Evolutionary conservation across 2,888 invertebrate genomes (phyloP).

Genomic region (Tetragonisca angustula): DNA sequence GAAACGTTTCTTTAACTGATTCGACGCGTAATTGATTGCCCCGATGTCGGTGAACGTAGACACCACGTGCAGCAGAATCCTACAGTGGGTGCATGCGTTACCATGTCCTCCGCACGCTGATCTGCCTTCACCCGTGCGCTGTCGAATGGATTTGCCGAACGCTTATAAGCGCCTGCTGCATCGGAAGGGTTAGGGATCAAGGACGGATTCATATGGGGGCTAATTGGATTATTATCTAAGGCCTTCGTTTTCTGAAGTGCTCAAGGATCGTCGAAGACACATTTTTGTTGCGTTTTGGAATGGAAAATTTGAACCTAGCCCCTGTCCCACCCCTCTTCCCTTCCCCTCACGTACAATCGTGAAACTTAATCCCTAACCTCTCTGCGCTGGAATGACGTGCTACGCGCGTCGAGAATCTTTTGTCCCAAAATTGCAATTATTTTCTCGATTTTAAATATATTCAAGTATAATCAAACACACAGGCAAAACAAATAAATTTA

Average conservation of each 20-base stretch:
- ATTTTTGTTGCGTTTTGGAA: neutral
- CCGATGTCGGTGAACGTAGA: neutral
- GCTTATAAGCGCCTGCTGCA: conserved; percentile 38
- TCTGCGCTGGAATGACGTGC: too few species aligned
- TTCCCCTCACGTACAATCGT: neutral
- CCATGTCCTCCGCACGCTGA: conserved; percentile 11
- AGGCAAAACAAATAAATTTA: too few species aligned
- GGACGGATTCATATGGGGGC: conserved; percentile 51
- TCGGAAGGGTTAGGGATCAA: conserved; percentile 53
- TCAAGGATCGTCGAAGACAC: conserved; percentile 8
- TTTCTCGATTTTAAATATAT: too few species aligned
- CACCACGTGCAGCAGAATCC: neutral
- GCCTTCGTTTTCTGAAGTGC: conserved; percentile 40
- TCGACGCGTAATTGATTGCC: neutral
- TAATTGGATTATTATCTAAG: conserved; percentile 53
- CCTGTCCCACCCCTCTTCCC: neutral
- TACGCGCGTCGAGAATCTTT: too few species aligned
- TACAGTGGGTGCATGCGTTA: neutral
- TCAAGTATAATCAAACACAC: too few species aligned
- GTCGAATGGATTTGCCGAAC: conserved; percentile 44
- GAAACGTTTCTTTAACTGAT: neutral
- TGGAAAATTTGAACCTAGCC: conserved; percentile 11
- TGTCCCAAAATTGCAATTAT: too few species aligned
- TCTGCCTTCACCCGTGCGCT: conserved; percentile 5
- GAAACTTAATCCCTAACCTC: too few species aligned